phyloP scores from a whole-genome alignment of 2,113 vertebrate genomes.

The Scomber scombrus region DNA sequence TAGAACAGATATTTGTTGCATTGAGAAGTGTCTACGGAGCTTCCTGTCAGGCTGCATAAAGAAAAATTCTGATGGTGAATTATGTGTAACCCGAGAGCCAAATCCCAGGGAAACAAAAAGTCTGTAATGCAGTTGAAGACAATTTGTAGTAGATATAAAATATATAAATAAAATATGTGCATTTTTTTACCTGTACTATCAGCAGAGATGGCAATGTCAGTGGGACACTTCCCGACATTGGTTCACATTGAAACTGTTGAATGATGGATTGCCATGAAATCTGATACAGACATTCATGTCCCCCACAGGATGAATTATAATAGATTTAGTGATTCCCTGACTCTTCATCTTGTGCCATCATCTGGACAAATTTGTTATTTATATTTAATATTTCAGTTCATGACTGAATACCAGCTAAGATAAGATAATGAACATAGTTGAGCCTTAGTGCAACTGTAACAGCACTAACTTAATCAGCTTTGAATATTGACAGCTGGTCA shows the following conservation, averaged over 20 bases:
- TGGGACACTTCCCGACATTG: background rate
- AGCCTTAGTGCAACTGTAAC: too few species aligned
- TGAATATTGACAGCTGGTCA: too few species aligned
- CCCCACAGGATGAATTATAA: background rate
- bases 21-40: background rate
- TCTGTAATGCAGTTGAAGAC: too few species aligned
- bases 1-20: too few species aligned
- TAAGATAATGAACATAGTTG: too few species aligned
- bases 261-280: background rate
- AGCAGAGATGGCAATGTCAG: background rate
- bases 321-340: background rate
- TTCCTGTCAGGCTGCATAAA: background rate
- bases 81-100: background rate
- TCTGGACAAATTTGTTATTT: too few species aligned
- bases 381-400: too few species aligned
- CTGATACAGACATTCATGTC: background rate
- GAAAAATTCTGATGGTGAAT: too few species aligned
- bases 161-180: background rate
- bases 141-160: too few species aligned
- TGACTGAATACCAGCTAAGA: too few species aligned
- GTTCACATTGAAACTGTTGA: background rate
- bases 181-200: background rate
- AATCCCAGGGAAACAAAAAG: background rate
- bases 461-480: too few species aligned
- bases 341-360: background rate